phyloP scores from a whole-genome alignment of 2,797 vertebrate genomes.

The Lepilemur ruficaudatus region DNA sequence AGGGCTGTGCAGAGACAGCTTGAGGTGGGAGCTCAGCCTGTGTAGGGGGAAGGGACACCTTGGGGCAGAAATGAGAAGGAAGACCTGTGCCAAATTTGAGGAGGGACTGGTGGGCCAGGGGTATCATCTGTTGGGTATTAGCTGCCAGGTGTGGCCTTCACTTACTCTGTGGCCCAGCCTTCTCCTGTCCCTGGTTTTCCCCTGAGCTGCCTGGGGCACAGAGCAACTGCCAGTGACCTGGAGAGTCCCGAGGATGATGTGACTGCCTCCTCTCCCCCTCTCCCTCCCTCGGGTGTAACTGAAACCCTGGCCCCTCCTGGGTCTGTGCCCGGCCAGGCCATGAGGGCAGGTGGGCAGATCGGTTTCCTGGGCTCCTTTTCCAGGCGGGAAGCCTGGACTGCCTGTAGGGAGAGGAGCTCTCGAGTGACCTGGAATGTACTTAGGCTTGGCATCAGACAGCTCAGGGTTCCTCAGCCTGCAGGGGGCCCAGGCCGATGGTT shows the following conservation, averaged over 20 bases:
- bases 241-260: conserved; percentile 59
- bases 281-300: conserved; percentile 45
- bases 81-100: not conserved
- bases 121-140: not conserved
- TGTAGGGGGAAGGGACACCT: not conserved
- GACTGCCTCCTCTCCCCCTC: not conserved
- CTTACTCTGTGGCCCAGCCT: not conserved
- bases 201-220: conserved; percentile 20
- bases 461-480: not conserved
- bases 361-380: conserved; percentile 49
- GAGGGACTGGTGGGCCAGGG: not conserved
- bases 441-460: not conserved
- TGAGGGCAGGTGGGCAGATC: not conserved
- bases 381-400: not conserved
- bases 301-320: not conserved
- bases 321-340: not conserved
- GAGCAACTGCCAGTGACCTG: conserved; percentile 41
- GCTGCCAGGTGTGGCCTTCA: not conserved
- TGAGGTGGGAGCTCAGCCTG: not conserved
- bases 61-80: not conserved
- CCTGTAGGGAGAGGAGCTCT: not conserved
- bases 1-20: not conserved
- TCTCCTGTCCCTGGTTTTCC: conserved; percentile 58
- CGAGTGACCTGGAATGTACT: not conserved
- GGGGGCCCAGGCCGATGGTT: not conserved